Percentiles rank a stretch among this genome's conserved stretches.
These are phyloP conservation scores for Thaleichthys pacificus DNA, from an alignment of 2,797 vertebrate species.

Conservation along the genomic window DNA sequence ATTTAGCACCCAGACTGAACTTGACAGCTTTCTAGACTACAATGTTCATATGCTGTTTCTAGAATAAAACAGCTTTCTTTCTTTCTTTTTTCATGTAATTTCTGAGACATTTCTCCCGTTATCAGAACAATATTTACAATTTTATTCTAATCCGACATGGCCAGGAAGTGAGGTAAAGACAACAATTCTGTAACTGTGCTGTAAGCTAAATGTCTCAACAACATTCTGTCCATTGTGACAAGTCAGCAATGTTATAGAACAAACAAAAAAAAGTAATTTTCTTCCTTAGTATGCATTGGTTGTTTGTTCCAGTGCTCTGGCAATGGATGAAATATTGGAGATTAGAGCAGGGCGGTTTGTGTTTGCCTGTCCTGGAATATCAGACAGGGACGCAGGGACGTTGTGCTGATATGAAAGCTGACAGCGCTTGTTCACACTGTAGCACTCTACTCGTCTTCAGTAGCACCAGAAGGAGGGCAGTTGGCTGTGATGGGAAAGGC, in stretches of 20 bases:
- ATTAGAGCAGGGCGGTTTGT: conserved; percentile 58
- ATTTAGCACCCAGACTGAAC: neutral
- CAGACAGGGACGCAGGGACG: conserved; percentile 57
- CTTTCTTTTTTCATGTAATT: neutral
- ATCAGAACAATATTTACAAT: too few species aligned
- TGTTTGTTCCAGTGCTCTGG: conserved; percentile 61
- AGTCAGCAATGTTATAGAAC: conserved; percentile 63
- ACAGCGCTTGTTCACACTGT: conserved; percentile 53
- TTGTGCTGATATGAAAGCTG: conserved; percentile 60
- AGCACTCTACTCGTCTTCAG: conserved; percentile 46
- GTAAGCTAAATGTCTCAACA: neutral
- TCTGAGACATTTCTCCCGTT: neutral
- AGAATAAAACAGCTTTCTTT: neutral
- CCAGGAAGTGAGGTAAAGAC: neutral
- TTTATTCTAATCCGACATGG: neutral
- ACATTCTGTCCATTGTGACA: conserved; percentile 60
- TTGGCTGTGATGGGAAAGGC: neutral
- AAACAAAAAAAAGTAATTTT: conserved; percentile 66
- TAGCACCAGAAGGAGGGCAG: conserved; percentile 33
- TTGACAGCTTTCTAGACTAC: neutral
- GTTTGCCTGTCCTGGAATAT: conserved; percentile 57
- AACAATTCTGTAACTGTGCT: neutral
- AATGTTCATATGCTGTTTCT: neutral
- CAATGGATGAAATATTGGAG: conserved; percentile 69
- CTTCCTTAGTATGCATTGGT: conserved; percentile 70